A percentile compares a stretch with the other conserved stretches of the same genome.
These are phyloP conservation scores for Andinoacara biseriatus DNA, from an alignment of 2,113 vertebrate species.

Conservation along the genomic window DNA sequence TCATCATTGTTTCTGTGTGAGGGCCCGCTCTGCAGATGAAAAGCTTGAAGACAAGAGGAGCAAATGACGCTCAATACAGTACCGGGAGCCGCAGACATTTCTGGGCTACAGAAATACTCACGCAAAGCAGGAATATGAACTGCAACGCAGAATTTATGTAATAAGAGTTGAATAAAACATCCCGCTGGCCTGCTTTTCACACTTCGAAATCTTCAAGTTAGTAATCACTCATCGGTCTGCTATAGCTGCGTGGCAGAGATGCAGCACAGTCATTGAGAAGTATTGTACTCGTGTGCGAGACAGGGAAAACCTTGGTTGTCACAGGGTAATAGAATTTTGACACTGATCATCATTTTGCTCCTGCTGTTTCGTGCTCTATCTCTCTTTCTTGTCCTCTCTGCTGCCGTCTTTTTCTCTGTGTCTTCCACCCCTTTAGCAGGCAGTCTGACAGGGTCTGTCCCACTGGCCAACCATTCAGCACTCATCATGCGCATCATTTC, in stretches of 20 bases:
- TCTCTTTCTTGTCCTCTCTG: conserved; percentile 43
- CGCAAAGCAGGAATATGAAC: conserved; percentile 49
- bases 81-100: conserved; percentile 68
- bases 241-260: not conserved
- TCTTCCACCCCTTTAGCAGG: conserved; percentile 69
- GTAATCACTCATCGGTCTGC: conserved; percentile 19
- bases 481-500: conserved; percentile 81
- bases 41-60: conserved; percentile 69
- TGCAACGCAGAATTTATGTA: conserved; percentile 63
- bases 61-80: conserved; percentile 54
- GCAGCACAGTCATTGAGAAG: conserved; percentile 21
- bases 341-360: conserved; percentile 52
- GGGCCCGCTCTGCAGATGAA: conserved; percentile 73
- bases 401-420: conserved; percentile 31
- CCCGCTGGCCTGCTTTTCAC: conserved; percentile 51
- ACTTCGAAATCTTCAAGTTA: conserved; percentile 45
- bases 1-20: conserved; percentile 78
- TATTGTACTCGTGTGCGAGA: conserved; percentile 24
- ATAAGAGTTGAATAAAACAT: conserved; percentile 76
- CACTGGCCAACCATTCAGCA: conserved; percentile 76
- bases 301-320: conserved; percentile 45
- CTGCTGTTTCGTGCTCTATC: conserved; percentile 34
- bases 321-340: conserved; percentile 61
- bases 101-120: conserved; percentile 64
- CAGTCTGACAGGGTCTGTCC: conserved; percentile 74